A percentile compares a stretch with the other conserved stretches of the same genome.
Evolutionary conservation across 2,113 vertebrate species (phyloP).

Genomic region (Anser cygnoides): DNA sequence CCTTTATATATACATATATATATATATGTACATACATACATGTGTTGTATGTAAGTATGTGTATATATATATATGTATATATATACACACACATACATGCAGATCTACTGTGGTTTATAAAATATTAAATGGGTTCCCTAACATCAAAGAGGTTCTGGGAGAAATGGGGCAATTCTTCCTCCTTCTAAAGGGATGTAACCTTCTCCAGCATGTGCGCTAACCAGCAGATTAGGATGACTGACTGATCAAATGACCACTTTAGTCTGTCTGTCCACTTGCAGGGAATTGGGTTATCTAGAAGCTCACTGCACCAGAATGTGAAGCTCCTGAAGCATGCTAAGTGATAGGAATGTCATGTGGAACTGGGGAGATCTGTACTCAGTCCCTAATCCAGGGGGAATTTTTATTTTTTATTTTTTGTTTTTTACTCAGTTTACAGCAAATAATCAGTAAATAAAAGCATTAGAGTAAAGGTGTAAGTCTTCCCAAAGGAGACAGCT

Average conservation of each 20-base stretch:
- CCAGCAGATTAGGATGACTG: background rate
- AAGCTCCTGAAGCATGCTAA: background rate
- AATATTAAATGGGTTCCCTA: background rate
- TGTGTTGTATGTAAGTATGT: no score
- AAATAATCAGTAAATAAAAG: background rate
- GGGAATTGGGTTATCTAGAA: rapidly evolving
- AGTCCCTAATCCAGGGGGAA: background rate
- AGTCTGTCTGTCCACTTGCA: background rate
- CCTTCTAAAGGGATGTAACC: background rate
- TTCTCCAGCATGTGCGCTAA: background rate
- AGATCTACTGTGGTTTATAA: background rate
- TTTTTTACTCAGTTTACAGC: background rate
- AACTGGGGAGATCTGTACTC: background rate
- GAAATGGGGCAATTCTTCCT: background rate
- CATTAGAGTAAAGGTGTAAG: background rate
- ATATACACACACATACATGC: no score
- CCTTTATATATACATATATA: no score
- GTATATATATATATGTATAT: no score
- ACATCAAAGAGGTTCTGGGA: background rate
- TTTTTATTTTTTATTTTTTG: background rate
- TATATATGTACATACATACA: no score
- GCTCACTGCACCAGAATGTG: background rate
- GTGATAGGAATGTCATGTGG: background rate
- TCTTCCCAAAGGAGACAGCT: background rate
- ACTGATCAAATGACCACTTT: background rate